phyloP scores from a whole-genome alignment of 2,113 vertebrate genomes.

The Hyaena hyaena region DNA sequence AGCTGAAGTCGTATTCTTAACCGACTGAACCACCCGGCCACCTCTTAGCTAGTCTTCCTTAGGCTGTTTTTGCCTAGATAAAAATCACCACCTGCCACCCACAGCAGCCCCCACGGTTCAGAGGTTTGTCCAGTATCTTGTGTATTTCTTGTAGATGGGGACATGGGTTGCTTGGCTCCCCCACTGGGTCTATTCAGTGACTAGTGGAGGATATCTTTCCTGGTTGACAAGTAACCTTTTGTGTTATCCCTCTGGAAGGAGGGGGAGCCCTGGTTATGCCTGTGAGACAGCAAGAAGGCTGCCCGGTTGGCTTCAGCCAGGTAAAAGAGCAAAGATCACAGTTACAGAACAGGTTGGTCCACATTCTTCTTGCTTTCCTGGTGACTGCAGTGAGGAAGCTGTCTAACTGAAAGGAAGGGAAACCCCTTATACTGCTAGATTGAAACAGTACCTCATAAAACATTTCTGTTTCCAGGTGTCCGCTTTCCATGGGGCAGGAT shows the following conservation, averaged over 20 bases:
- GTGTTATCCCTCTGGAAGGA: constrained; percentile 47
- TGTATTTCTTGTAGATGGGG: background rate
- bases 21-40: too few relatives aligned
- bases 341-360: constrained; percentile 73
- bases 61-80: background rate
- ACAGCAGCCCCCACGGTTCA: background rate
- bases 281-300: constrained; percentile 68
- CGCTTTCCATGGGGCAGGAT: background rate
- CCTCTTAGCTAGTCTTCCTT: background rate
- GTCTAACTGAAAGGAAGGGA: constrained; percentile 63
- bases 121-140: background rate
- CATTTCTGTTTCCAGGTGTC: background rate
- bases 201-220: background rate
- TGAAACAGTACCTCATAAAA: background rate
- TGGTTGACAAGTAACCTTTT: background rate
- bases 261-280: constrained; percentile 73
- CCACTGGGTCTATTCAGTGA: background rate
- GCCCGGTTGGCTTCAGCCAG: constrained; percentile 59
- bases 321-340: constrained; percentile 77
- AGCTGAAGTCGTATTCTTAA: too few relatives aligned
- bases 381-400: constrained; percentile 79
- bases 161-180: background rate
- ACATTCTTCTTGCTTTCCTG: constrained; percentile 76
- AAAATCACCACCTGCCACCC: background rate
- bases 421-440: constrained; percentile 52